Evolutionary conservation across 2,888 invertebrate species (phyloP), one percentile per base, ranked within the genome.

Genomic region (Diarsia brunnea): DNA sequence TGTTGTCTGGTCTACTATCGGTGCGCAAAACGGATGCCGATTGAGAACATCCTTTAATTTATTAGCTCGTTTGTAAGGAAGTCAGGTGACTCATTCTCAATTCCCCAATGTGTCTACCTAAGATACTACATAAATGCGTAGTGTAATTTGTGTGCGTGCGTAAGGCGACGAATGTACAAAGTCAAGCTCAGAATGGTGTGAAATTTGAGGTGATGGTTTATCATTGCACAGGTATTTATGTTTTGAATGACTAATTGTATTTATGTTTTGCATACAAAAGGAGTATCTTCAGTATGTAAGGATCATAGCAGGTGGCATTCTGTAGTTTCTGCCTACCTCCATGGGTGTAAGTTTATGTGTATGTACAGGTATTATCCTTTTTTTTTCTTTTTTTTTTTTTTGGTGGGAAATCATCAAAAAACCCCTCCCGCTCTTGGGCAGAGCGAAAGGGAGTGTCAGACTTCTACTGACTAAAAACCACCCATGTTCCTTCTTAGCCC

Each of bases 1-100:
- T 78, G 61, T 78, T 55, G 73, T 79, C 73, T 73, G 8, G 49
- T 72, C 24, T 60, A 45, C 12, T 2, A 27, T 45, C 55, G 47
- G 19, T 55, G 38, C 27, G 49, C n/a, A 49, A 49, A 47, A 55
- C 31, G 12, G 24, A 51, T 24, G 65, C 16, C 24, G 12, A 64
- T 71, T 24, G 55, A 78, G 43, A 58, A 38, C 55, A 58, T 58
- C 31, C 31, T 77, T 53, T 16, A 70, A 71, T 49, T 71, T 49
- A 55, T 55, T 24, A 71, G 12, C 10, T 58, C 21, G 58, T 64
- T 43, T 78, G 43, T 61, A 55, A 66, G 43, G 81, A 47, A 80
- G 38, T 75, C 43, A 24, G 2, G 31, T 75, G 79, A 81, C 53
- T 75, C 69, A 81, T 69, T 66, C 16, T 12, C 27, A 21, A 24